Conservation (phyloP, 2,113 vertebrate genomes). For the Proterorhinus semilunaris region DNA sequence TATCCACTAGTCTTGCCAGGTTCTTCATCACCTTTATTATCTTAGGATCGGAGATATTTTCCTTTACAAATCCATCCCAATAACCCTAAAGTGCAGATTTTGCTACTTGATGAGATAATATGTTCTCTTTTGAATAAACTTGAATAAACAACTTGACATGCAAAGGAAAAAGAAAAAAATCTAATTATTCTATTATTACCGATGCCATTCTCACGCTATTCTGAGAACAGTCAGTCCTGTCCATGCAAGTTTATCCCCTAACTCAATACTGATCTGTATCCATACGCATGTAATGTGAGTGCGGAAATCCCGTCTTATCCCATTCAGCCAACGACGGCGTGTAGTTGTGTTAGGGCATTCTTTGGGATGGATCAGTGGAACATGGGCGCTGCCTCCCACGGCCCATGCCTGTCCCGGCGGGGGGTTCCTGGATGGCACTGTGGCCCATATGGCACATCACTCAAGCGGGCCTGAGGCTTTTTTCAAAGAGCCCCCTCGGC, state of each 20-base stretch:
- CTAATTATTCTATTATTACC: not conserved
- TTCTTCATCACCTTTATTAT: too few species aligned
- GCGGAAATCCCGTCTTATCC: not conserved
- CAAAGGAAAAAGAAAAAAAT: not conserved
- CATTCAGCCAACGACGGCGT: conserved; percentile 28
- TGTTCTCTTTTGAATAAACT: too few species aligned
- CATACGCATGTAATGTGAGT: conserved; percentile 11
- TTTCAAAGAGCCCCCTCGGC: conserved; percentile 67
- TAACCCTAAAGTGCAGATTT: too few species aligned
- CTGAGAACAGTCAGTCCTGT: not conserved
- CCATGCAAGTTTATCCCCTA: not conserved
- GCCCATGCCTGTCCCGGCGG: conserved; percentile 54
- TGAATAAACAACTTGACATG: not conserved
- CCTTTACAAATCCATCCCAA: too few species aligned
- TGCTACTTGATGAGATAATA: too few species aligned
- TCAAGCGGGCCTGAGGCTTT: conserved; percentile 56
- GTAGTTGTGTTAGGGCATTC: conserved; percentile 43
- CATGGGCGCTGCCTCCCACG: conserved; percentile 36
- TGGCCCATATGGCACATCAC: conserved; percentile 73
- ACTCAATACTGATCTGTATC: conserved; percentile 13
- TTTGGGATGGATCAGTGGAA: conserved; percentile 40
- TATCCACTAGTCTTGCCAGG: too few species aligned
- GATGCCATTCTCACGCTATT: not conserved
- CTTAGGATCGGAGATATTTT: too few species aligned
- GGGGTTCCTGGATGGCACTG: conserved; percentile 63